Percentiles rank a stretch among this genome's conserved stretches.
Conservation (phyloP, 2,797 vertebrate species). For the Enteromius unitaeniatus region DNA sequence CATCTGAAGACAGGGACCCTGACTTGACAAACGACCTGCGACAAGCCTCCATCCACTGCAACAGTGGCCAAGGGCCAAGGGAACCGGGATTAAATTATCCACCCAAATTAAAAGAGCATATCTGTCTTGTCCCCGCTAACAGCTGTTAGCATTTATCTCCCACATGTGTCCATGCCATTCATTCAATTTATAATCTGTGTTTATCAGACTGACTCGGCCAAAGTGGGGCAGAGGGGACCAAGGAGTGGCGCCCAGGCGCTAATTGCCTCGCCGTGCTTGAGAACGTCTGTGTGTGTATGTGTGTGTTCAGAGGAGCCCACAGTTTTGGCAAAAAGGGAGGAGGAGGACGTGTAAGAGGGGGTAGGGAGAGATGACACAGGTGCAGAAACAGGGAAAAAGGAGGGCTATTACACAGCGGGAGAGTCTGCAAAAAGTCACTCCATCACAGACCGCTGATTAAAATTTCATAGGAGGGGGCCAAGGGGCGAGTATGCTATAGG, state of each 20-base stretch:
- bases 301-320: constrained; percentile 29
- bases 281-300: constrained; percentile 39
- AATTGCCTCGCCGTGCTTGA: constrained; percentile 54
- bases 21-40: constrained; percentile 51
- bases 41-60: constrained; percentile 46
- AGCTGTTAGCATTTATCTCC: constrained; percentile 67
- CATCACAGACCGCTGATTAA: constrained; percentile 79
- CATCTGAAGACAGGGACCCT: constrained; percentile 45
- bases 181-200: constrained; percentile 70
- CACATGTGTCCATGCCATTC: constrained; percentile 57
- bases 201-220: constrained; percentile 71
- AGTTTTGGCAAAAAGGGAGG: constrained; percentile 23
- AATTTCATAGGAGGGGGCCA: constrained; percentile 77
- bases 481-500: constrained; percentile 53
- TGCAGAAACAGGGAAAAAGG: constrained; percentile 66
- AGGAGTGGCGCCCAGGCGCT: constrained; percentile 45
- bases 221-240: constrained; percentile 52
- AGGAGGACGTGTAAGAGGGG: constrained; percentile 42
- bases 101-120: constrained; percentile 68
- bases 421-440: constrained; percentile 77
- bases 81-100: constrained; percentile 64
- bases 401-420: constrained; percentile 77
- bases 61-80: constrained; percentile 58
- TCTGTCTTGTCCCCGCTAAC: constrained; percentile 61
- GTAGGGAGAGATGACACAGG: constrained; percentile 61